Base-by-base conservation (phyloP, 2,888 invertebrate genomes). In the Hydriomena furcata region DNA sequence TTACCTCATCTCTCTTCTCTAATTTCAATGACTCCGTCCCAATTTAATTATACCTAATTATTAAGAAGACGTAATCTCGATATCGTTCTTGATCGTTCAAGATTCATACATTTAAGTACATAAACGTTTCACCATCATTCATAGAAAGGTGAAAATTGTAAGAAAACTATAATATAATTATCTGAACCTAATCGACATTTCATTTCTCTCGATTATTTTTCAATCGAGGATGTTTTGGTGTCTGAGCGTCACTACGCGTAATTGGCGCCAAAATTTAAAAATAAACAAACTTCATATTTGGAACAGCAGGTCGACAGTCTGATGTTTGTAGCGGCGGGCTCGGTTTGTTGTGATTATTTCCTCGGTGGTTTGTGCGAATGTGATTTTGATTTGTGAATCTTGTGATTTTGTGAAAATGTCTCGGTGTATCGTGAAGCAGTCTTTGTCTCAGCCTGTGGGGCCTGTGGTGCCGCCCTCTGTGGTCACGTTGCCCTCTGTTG, bases 191-290 rank as follows among this genome's bases (percentile, higher is more conserved):
- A 17, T 3, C 17, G 17, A 3, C 4, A 3, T 3, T 17, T 3
- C 2, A 25, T 27, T 41, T 49, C 48, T 59, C 48, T 56, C 60
- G 60, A 66, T 66, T 58, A 50, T 66, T 47, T 28, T 34, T 52
- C 59, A 61, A 68, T 61, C 66, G 71, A 61, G 69, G 73, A 66
- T 60, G 64, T 69, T 72, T 65, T 72, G 71, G 77, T 79, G 79
- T 76, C 77, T 70, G 73, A 71, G 64, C 79, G 76, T 81, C 78
- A 78, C 77, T 62, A 65, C 62, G 69, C 65, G 75, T 77, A 83
- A 73, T 77, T 82, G 82, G 84, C 88, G 86, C 86, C 88, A 88
- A 87, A 85, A 77, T 82, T 88, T 89, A 90, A 90, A 88, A 89
- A 88, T 88, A 89, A 88, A 79, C 85, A 84, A 86, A 79, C 81